A percentile compares a stretch with the other conserved stretches of the same genome.
Evolutionary conservation across 2,113 vertebrate species (phyloP).

Genomic region (Porphyrio hochstetteri): DNA sequence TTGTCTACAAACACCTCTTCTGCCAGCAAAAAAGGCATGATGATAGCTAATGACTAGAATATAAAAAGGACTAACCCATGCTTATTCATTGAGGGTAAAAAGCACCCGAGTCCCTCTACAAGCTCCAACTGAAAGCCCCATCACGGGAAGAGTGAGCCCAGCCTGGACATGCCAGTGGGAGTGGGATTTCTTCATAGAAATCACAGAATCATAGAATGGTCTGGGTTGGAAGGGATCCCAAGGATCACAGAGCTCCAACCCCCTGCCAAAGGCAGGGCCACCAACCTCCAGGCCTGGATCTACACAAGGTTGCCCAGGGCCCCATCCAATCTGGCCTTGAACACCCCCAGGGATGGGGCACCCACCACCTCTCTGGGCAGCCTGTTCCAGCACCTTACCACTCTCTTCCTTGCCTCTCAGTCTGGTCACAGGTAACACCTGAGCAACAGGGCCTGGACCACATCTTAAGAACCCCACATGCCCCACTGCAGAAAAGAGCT

Average conservation of each 20-base stretch:
- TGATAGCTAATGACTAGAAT: not conserved
- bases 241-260: too few relatives aligned
- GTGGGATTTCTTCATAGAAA: too few relatives aligned
- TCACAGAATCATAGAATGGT: too few relatives aligned
- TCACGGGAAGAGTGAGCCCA: not conserved
- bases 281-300: too few relatives aligned
- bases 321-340: too few relatives aligned
- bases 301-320: too few relatives aligned
- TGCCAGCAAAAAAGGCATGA: not conserved
- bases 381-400: too few relatives aligned
- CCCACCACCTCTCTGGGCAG: too few relatives aligned
- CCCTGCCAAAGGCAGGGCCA: too few relatives aligned
- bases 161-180: not conserved
- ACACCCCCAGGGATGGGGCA: too few relatives aligned
- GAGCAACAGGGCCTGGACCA: not conserved
- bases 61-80: not conserved
- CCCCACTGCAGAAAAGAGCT: not conserved
- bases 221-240: too few relatives aligned
- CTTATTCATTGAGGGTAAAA: not conserved
- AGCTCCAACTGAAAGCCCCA: not conserved
- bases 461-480: not conserved
- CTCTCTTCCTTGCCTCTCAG: not conserved
- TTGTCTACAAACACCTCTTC: not conserved
- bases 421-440: fast-evolving
- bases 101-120: fast-evolving